These are phyloP conservation scores for Acutogordius australiensis DNA, from an alignment of 2,888 invertebrate species.

Conservation along the genomic window DNA sequence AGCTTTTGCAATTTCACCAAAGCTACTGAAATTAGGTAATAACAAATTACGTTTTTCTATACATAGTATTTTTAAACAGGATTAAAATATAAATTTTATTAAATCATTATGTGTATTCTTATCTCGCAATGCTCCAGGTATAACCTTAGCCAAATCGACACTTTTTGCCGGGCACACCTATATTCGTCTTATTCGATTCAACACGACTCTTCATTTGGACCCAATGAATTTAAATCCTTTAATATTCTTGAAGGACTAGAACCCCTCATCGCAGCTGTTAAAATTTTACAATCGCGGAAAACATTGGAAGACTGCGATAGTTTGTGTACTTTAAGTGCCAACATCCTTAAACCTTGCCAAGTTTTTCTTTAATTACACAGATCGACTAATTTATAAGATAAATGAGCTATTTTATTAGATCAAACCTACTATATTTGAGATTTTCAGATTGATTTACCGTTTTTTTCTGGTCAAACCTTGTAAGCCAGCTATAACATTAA, in stretches of 20 bases:
- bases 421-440: too few species aligned
- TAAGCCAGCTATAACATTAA: too few species aligned
- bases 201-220: too few species aligned
- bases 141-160: background rate
- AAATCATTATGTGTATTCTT: background rate
- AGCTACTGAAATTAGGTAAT: conserved; percentile 7
- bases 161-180: conserved; percentile 10
- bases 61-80: background rate
- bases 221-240: too few species aligned
- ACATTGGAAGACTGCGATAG: background rate
- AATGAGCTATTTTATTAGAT: too few species aligned
- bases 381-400: background rate
- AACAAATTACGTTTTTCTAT: background rate
- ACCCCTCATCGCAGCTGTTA: background rate
- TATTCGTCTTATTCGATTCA: too few species aligned
- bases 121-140: background rate
- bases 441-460: too few species aligned
- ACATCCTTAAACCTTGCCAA: background rate
- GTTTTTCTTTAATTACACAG: too few species aligned
- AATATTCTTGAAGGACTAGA: background rate
- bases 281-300: background rate
- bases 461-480: too few species aligned
- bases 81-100: background rate
- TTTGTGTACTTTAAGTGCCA: background rate
- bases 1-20: conserved; percentile 8